Conservation (phyloP, 2,797 vertebrate species). For the Linurgus olivaceus region DNA sequence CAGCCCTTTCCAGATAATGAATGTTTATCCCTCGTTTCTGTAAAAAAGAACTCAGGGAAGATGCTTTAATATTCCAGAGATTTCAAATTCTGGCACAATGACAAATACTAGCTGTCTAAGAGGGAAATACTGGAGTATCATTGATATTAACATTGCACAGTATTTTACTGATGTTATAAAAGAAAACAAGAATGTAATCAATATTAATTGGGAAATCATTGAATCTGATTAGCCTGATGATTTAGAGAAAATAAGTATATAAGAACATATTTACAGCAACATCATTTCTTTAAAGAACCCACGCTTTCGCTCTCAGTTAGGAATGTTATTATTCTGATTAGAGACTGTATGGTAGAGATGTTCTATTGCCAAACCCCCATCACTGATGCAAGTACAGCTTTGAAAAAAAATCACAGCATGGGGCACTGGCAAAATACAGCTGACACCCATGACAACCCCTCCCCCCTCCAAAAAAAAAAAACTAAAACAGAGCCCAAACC, state of each 20-base stretch:
- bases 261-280: background rate
- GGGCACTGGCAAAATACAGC: background rate
- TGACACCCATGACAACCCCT: rapidly evolving
- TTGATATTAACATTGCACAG: background rate
- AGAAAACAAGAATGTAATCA: background rate
- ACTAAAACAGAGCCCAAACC: background rate
- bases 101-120: background rate
- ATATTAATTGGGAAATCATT: background rate
- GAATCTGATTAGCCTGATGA: background rate
- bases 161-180: background rate
- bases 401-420: background rate
- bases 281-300: background rate
- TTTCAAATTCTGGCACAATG: background rate
- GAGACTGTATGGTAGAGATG: background rate
- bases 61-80: background rate
- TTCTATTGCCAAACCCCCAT: background rate
- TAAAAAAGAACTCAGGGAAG: background rate
- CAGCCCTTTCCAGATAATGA: background rate
- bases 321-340: background rate
- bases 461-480: background rate
- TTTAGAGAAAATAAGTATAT: background rate
- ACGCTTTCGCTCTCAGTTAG: rapidly evolving
- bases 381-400: background rate
- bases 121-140: background rate
- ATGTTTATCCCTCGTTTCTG: background rate